Evolutionary conservation across 2,888 invertebrate species (phyloP).

Genomic region (Tetragonisca angustula): DNA sequence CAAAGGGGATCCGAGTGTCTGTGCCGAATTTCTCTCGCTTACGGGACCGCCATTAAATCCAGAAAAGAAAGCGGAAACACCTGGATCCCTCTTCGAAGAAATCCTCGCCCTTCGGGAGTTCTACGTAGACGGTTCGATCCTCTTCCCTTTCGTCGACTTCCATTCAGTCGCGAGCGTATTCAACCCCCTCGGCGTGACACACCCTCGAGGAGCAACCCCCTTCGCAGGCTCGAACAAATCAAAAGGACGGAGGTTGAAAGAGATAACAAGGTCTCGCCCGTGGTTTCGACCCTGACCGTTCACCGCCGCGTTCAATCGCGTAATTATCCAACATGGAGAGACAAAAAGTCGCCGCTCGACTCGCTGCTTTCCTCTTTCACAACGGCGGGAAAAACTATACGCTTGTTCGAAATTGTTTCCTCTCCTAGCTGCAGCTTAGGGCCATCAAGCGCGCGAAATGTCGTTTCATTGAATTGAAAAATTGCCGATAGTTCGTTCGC

Average conservation of each 20-base stretch:
- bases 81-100: conserved; percentile 1
- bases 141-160: conserved; percentile 41
- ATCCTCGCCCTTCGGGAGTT: conserved; percentile 29
- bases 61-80: conserved; percentile 18
- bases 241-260: conserved; percentile 21
- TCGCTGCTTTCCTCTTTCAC: background rate
- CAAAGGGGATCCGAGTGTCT: background rate
- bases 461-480: background rate
- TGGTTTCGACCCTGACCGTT: conserved; percentile 49
- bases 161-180: conserved; percentile 60
- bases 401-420: background rate
- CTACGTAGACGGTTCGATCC: conserved; percentile 30
- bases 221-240: conserved; percentile 35
- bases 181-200: conserved; percentile 15
- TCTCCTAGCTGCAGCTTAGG: background rate
- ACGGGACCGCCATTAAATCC: background rate
- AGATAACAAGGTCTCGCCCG: conserved; percentile 65
- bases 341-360: background rate
- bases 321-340: conserved; percentile 51
- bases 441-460: background rate
- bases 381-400: background rate
- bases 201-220: conserved; percentile 39
- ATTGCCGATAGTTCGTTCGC: background rate
- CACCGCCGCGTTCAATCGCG: conserved; percentile 36
- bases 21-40: background rate